Evolutionary conservation across 2,113 vertebrate genomes (phyloP).

Genomic region (Brevimyrus niger): DNA sequence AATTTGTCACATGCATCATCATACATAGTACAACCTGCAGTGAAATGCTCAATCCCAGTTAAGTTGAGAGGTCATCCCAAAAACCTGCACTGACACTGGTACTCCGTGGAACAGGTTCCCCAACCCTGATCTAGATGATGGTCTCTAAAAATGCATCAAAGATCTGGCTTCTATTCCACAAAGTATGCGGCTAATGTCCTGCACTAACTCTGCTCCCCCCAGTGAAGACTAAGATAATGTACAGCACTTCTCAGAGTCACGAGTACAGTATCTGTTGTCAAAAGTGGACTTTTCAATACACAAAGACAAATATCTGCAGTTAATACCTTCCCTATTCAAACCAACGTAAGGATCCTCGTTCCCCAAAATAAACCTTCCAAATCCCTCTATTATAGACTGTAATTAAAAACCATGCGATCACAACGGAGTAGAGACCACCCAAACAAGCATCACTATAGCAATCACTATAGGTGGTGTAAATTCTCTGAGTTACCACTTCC

Average conservation of each 20-base stretch:
- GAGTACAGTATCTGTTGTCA: not conserved
- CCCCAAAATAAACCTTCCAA: not conserved
- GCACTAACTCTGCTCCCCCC: not conserved
- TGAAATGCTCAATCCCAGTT: too few relatives aligned
- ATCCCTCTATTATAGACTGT: not conserved
- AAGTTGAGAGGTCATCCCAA: not conserved
- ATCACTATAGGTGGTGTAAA: not conserved
- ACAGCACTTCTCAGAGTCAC: not conserved
- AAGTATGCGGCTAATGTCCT: not conserved
- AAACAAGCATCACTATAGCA: not conserved
- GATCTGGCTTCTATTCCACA: not conserved
- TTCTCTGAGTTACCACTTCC: slow-evolving; percentile 36
- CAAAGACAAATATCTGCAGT: not conserved
- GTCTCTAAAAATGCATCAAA: not conserved
- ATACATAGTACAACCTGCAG: too few relatives aligned
- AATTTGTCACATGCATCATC: too few relatives aligned
- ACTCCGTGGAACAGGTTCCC: too few relatives aligned
- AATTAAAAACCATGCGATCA: not conserved
- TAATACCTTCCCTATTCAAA: not conserved
- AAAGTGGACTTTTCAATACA: not conserved
- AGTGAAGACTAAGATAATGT: not conserved
- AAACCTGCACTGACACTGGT: not conserved
- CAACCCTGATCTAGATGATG: not conserved
- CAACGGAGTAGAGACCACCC: not conserved
- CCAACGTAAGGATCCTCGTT: not conserved